These are phyloP conservation scores for Temnothorax nylanderi DNA, from an alignment of 1,140 invertebrate genomes.

Conservation along the genomic window DNA sequence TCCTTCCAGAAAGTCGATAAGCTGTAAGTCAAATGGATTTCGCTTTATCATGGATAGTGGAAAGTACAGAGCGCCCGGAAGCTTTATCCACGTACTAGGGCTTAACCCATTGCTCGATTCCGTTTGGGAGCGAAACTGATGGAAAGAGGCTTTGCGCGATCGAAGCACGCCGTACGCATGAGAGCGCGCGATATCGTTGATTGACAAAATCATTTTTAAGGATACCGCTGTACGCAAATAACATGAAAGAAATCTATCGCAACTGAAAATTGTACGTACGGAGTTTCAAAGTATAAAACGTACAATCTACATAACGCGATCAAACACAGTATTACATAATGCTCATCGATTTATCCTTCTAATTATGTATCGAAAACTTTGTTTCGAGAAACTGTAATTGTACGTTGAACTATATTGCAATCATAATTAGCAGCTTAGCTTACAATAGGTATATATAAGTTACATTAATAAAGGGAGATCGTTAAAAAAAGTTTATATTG, in stretches of 20 bases:
- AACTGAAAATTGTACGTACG: not conserved
- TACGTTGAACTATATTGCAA: not conserved
- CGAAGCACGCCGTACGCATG: slow-evolving; percentile 33
- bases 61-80: slow-evolving; percentile 2
- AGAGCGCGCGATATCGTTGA: slow-evolving; percentile 55
- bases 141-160: slow-evolving; percentile 61
- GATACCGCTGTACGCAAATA: not conserved
- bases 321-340: not conserved
- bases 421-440: not conserved
- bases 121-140: slow-evolving; percentile 66
- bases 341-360: not conserved
- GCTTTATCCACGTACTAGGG: slow-evolving; percentile 66
- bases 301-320: not conserved
- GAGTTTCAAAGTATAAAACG: not conserved
- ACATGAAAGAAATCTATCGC: not conserved
- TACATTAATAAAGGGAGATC: not conserved
- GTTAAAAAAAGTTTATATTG: not conserved
- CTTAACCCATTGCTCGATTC: slow-evolving; percentile 63
- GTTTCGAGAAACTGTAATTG: not conserved
- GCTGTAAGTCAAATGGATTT: slow-evolving; percentile 67
- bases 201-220: slow-evolving; percentile 51
- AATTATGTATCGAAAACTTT: not conserved
- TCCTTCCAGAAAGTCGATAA: slow-evolving; percentile 60
- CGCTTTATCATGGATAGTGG: slow-evolving; percentile 64
- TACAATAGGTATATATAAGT: not conserved